Evolutionary conservation across 2,113 vertebrate species (phyloP), one percentile per base, ranked within the genome.

Genomic region (Nansenia antarctica): DNA sequence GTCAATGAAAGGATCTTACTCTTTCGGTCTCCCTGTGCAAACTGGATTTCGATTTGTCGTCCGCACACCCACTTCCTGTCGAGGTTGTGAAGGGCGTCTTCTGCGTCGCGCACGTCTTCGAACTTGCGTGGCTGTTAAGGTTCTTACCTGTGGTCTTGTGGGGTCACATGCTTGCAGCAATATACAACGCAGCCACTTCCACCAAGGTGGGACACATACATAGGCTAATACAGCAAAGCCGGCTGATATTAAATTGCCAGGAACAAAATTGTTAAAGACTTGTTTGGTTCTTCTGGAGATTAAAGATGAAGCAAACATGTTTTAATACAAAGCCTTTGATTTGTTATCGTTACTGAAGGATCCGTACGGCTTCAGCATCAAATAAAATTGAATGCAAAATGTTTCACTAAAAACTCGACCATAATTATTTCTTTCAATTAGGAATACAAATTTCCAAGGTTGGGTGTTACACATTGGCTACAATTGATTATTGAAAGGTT

Each of bases 11-110:
- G 18, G 6, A 31, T 89, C 95, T 92, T 88, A 99, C 98, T 99
- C 87, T 99, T 99, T 12, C 97, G 84, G 88, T 99, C 98, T 3
- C 98, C 97, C 82, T 99, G 97, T 8, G 98, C 98, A 78, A 99
- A 99, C 91, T 99, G 97, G 92, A 99, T 99, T 89, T 99, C 98
- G 68, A 99, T 99, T 68, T 99, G 98, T 14, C 98, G 95, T 2
- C 98, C 98, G 78, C 96, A 98, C 59, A 99, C 97, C 97, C 97
- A 99, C 84, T 99, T 99, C 65, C 96, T 93, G 85, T 99, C 98
- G 92, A 99, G 90, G 80, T 98, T 98, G 81, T 99, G 96, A 59
- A 98, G 95, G 58, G 98, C 98, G 42, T 99, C 98, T 67, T 99
- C 98, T 0, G 98, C 98, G 58, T 99, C 98, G 0, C 98, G 95